A percentile compares a stretch with the other conserved stretches of the same genome.
Conservation (phyloP, 2,797 vertebrate species). For the Danio choprae region DNA sequence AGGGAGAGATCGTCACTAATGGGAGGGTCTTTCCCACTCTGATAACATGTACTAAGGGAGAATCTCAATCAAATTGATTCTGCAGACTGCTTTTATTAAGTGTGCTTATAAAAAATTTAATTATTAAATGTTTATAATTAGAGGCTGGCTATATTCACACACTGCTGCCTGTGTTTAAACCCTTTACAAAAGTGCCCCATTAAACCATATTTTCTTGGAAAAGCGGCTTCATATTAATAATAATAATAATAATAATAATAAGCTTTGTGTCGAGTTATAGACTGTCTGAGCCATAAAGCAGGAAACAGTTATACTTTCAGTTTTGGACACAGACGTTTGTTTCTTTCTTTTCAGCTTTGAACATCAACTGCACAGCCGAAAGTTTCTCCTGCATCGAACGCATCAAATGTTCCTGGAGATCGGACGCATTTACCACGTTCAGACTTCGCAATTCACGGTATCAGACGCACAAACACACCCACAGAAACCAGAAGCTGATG, state of each 20-base stretch:
- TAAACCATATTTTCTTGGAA: background rate
- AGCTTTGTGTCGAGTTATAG: background rate
- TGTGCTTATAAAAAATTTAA: no score
- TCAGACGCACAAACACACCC: slow-evolving; percentile 6
- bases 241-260: background rate
- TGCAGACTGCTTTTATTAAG: no score
- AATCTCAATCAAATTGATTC: no score
- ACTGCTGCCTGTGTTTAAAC: no score
- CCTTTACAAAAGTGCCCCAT: no score
- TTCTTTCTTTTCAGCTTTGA: slow-evolving; percentile 63
- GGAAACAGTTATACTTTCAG: background rate
- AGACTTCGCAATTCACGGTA: slow-evolving; percentile 73
- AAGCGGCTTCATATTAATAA: background rate
- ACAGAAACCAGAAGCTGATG: background rate
- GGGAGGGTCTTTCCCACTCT: no score
- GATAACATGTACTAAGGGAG: no score
- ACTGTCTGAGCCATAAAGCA: background rate
- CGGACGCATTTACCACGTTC: slow-evolving; percentile 38
- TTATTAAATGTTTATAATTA: no score
- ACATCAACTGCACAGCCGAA: slow-evolving; percentile 70
- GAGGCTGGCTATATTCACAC: no score
- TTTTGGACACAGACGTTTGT: background rate
- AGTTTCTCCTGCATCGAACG: slow-evolving; percentile 72
- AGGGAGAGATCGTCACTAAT: no score
- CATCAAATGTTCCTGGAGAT: slow-evolving; percentile 67